Evolutionary conservation across 1,140 invertebrate genomes (phyloP).

Genomic region (Stegodyphus mimosarum): DNA sequence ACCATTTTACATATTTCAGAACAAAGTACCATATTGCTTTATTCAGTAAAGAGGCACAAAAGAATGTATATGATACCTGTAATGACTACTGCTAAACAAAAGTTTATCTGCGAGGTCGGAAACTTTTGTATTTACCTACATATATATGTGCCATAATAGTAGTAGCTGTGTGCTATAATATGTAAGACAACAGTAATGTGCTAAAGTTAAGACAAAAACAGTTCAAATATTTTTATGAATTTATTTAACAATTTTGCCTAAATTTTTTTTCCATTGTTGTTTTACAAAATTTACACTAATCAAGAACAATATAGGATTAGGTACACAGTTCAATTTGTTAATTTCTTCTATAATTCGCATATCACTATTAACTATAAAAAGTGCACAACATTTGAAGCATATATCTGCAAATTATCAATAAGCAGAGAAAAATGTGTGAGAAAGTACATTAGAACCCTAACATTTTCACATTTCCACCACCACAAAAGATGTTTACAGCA

Average conservation of each 20-base stretch:
- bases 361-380: constrained; percentile 58
- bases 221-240: constrained; percentile 18
- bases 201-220: too few relatives aligned
- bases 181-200: too few relatives aligned
- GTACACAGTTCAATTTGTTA: constrained; percentile 55
- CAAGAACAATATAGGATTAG: constrained; percentile 53
- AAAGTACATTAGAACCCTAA: constrained; percentile 37
- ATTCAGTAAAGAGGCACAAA: too few relatives aligned
- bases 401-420: constrained; percentile 40
- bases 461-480: constrained; percentile 41
- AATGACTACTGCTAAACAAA: too few relatives aligned
- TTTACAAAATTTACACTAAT: constrained; percentile 61
- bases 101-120: too few relatives aligned
- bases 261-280: constrained; percentile 54
- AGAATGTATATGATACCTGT: too few relatives aligned
- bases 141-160: too few relatives aligned
- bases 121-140: too few relatives aligned
- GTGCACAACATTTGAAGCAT: constrained; percentile 56
- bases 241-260: constrained; percentile 59
- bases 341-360: constrained; percentile 50
- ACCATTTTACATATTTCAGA: too few relatives aligned
- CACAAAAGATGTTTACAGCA: background rate
- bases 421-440: constrained; percentile 53
- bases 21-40: too few relatives aligned
- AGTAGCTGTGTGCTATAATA: too few relatives aligned